Base-by-base conservation (phyloP, 2,888 invertebrate species). In the Antheraea assamensis region DNA sequence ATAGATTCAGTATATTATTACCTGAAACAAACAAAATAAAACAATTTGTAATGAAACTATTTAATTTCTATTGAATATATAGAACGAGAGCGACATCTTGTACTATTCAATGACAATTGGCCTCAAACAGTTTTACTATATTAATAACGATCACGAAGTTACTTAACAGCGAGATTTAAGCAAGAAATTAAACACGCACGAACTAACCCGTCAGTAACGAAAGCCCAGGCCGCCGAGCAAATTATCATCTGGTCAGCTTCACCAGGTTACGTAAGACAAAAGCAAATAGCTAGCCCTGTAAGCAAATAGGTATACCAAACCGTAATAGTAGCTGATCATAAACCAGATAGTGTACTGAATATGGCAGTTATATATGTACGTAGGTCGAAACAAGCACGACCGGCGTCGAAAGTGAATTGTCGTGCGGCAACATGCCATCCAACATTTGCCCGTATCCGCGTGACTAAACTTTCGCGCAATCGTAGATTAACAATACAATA, bases 241-340 rank as follows among this genome's bases (percentile, higher is more conserved):
- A 93, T 93, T 92, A 92, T 88, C 88, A 88, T 90, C 87, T 87
- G 89, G 89, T 90, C 85, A 88, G 85, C 89, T 90, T 87, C 88
- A 92, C 91, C 82, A 86, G 80, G 87, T 94, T 93, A 92, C 93
- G 92, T 92, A 94, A 93, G 89, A 87, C 87, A 89, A 90, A 87
- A 89, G 87, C 89, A 87, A 91, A 90, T 89, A 89, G 90, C 90
- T 90, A 88, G 87, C 81, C 83, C 87, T 84, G 87, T 91, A 87
- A 90, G 91, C 88, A 89, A 42, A 92, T 90, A 90, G 86, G 87
- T 88, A 88, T 86, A 68, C 31, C 31, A 7, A 35, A 19, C 66
- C 84, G 87, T 87, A 91, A 89, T 90, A 85, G 87, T 85, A 83
- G 84, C 83, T 85, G 93, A 93, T 94, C 91, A 92, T 92, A 92